A percentile compares a stretch with the other conserved stretches of the same genome.
Conservation (phyloP, 1,140 invertebrate species). For the Penaeus japonicus region DNA sequence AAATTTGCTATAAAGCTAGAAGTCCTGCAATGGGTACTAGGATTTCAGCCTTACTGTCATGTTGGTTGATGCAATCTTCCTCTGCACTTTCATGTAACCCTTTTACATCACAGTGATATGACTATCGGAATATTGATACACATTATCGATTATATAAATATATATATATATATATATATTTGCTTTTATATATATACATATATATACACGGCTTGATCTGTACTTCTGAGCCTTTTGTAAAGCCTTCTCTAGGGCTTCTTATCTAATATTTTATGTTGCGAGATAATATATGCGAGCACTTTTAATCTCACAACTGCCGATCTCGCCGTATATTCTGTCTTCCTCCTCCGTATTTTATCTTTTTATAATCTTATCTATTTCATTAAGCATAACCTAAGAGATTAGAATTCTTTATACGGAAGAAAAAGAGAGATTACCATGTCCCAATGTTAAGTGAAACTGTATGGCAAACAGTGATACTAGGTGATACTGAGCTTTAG, state of each 20-base stretch:
- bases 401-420: constrained; percentile 6
- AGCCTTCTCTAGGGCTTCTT: neutral
- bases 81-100: neutral
- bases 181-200: neutral
- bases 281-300: constrained; percentile 1
- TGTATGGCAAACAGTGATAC: neutral
- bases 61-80: constrained; percentile 22
- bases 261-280: neutral
- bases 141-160: no score
- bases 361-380: constrained; percentile 13
- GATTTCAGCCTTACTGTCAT: constrained; percentile 41
- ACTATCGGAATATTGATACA: neutral
- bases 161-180: no score
- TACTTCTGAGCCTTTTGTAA: constrained; percentile 26
- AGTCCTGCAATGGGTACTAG: neutral
- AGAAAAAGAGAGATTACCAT: constrained; percentile 22
- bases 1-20: constrained; percentile 27
- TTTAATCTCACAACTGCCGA: constrained; percentile 26
- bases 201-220: constrained; percentile 35
- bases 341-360: constrained; percentile 20
- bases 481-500: constrained; percentile 49
- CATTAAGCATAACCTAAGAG: constrained; percentile 9
- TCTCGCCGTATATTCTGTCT: constrained; percentile 34
- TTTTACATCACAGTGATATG: neutral
- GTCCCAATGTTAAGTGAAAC: constrained; percentile 31